Base-by-base conservation (phyloP, 1,140 invertebrate genomes). In the Drosophila sp. region DNA sequence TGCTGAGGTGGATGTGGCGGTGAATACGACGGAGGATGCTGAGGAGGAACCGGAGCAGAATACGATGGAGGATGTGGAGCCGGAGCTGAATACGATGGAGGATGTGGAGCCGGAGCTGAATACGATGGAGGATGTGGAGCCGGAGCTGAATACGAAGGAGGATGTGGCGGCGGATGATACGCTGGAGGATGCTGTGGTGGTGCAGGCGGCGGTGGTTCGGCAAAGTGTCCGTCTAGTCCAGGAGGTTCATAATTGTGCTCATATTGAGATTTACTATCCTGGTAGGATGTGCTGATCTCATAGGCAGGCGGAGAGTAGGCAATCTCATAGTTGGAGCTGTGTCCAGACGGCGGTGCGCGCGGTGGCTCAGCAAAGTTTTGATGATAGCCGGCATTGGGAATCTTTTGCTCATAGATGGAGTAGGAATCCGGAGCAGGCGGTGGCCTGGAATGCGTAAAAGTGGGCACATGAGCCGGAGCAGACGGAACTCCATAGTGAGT, bases 301-400 rank as follows among this genome's bases (percentile, higher is more conserved):
- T 78, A 91, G 2, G 89, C 80, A 0, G 89, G 89, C 25, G 84
- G 84, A 0, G 90, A 87, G 25, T 91, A 87, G n/a, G 80, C 63
- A 38, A 91, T 91, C 36, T 91, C 84, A 32, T 51, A 77, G 45
- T 89, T 74, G 1, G 78, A 7, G 32, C 38, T 67, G 1, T 66
- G 59, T 1, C 41, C 25, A 0, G 63, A 59, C 16, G 51, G 43
- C 2, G 21, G 21, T n/a, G n/a, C n/a, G 9, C 64, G 46, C 5
- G 89, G 80, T n/a, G 89, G 89, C 25, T 91, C 89, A 0, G 84
- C 89, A 59, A 91, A 91, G 62, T 61, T 79, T 16, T 75, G 76
- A 29, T 76, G 86, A 25, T 90, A 80, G 0, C 77, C 77, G 1
- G 53, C 46, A 41, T 90, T 90, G 3, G 89, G 89, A 2, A 90